These are phyloP conservation scores for Tringa solitaria DNA, from an alignment of 2,113 vertebrate species.

Conservation along the genomic window DNA sequence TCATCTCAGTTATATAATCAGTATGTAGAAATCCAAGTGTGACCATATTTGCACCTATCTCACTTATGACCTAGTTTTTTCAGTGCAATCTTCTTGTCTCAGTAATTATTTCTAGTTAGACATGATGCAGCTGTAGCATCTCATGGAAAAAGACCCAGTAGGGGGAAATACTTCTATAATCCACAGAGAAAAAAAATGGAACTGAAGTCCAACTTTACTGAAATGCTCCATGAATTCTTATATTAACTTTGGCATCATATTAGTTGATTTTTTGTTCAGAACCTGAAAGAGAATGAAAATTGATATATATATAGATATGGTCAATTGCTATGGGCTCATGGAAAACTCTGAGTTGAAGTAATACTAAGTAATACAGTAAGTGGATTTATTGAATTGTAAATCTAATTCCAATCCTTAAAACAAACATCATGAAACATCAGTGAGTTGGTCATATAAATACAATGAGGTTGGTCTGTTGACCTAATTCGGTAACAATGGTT, in stretches of 20 bases:
- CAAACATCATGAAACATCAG: background rate
- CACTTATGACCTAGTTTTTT: constrained; percentile 4
- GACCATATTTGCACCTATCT: constrained; percentile 5
- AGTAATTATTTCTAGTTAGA: constrained; percentile 16
- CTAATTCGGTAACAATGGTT: background rate
- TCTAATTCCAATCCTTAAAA: background rate
- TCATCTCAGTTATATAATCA: background rate
- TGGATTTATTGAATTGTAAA: background rate
- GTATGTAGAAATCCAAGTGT: background rate
- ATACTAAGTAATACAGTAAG: background rate
- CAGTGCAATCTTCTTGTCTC: constrained; percentile 8
- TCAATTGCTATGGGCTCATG: background rate
- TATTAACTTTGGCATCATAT: background rate
- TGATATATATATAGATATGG: background rate
- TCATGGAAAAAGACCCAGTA: background rate
- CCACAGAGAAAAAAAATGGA: background rate
- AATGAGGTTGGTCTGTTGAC: background rate
- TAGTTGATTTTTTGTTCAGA: background rate
- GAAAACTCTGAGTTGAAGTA: background rate
- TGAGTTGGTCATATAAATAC: background rate
- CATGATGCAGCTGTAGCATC: background rate
- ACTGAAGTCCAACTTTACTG: background rate
- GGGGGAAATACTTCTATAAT: background rate
- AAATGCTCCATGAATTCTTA: background rate
- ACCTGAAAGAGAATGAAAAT: background rate